Percentiles rank a stretch among this genome's conserved stretches.
phyloP scores from a whole-genome alignment of 2,888 invertebrate species.

The Melinaea marsaeus region DNA sequence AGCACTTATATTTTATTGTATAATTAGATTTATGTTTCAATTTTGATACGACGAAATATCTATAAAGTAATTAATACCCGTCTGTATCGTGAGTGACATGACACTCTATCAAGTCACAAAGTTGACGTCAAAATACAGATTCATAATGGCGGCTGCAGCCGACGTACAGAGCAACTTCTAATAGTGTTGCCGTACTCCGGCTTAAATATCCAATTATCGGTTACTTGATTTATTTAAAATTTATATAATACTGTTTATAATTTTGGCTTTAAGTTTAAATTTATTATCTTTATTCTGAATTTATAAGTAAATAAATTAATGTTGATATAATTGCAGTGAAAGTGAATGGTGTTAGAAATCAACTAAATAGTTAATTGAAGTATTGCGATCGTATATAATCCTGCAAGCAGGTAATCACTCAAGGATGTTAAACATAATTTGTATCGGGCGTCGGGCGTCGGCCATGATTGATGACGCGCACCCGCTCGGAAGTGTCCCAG shows the following conservation, averaged over 20 bases:
- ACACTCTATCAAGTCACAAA: conserved; percentile 12
- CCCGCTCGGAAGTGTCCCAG: conserved; percentile 16
- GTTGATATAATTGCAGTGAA: background rate
- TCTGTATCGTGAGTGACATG: background rate
- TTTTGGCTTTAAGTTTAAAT: background rate
- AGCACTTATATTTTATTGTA: no score
- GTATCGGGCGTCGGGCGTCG: conserved; percentile 24
- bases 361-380: conserved; percentile 7
- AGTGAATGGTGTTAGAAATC: background rate
- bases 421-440: conserved; percentile 34
- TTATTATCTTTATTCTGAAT: no score
- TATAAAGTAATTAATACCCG: no score
- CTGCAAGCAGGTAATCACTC: conserved; percentile 20
- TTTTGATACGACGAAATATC: no score
- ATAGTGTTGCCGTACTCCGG: conserved; percentile 15
- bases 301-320: background rate
- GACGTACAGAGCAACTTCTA: conserved; percentile 13
- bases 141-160: conserved; percentile 20
- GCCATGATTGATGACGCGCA: conserved; percentile 37
- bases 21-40: no score
- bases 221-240: background rate
- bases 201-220: conserved; percentile 15
- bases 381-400: conserved; percentile 2
- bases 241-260: background rate
- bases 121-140: conserved; percentile 14